These are phyloP conservation scores for Cerastoderma edule DNA, from an alignment of 2,888 invertebrate species.

Conservation along the genomic window DNA sequence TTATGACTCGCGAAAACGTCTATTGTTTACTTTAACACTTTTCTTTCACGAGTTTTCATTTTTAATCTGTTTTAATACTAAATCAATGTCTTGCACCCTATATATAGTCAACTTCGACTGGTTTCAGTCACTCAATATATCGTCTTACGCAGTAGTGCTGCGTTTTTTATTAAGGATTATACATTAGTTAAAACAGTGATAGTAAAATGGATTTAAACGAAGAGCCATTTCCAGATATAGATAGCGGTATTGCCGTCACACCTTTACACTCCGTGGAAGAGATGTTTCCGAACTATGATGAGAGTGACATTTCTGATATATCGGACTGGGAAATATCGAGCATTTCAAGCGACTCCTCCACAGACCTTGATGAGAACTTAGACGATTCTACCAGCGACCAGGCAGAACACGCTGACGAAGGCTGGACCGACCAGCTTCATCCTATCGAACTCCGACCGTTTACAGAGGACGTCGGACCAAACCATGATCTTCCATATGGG, in stretches of 20 bases:
- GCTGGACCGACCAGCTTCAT: not conserved
- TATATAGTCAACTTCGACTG: too few relatives aligned
- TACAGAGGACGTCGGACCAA: not conserved
- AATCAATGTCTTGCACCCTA: too few relatives aligned
- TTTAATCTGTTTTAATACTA: too few relatives aligned
- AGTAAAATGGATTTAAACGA: too few relatives aligned
- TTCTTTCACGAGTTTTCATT: too few relatives aligned
- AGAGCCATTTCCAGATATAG: too few relatives aligned
- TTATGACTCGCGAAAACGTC: too few relatives aligned
- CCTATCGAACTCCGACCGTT: not conserved
- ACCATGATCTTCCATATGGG: conserved; percentile 1
- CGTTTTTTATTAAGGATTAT: too few relatives aligned
- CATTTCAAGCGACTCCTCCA: not conserved
- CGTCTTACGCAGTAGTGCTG: too few relatives aligned
- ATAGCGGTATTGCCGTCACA: not conserved
- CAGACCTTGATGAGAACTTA: not conserved
- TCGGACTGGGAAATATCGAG: conserved; percentile 16
- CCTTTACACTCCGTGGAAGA: not conserved
- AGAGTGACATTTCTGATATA: not conserved
- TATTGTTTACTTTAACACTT: too few relatives aligned
- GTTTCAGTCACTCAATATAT: too few relatives aligned
- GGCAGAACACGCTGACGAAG: not conserved
- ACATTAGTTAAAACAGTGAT: too few relatives aligned
- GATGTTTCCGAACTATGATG: not conserved
- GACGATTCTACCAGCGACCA: not conserved